Evolutionary conservation across 2,888 invertebrate genomes (phyloP).

Genomic region (Cyclophora punctaria): DNA sequence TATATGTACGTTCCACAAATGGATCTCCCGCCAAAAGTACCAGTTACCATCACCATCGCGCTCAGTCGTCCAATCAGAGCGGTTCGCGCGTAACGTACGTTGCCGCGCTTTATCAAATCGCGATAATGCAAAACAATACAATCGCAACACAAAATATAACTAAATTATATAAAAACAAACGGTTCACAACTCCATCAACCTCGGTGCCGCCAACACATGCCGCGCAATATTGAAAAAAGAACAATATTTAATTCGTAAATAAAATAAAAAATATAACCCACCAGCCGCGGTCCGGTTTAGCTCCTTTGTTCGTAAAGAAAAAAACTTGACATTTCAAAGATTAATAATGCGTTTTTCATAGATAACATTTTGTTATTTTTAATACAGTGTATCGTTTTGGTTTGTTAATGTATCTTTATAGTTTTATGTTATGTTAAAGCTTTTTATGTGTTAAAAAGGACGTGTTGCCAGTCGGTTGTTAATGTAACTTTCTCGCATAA

Average conservation of each 20-base stretch:
- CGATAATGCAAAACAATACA: constrained; percentile 35
- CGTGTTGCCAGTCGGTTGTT: background rate
- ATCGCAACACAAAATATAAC: constrained; percentile 44
- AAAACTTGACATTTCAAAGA: no score
- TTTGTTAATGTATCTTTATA: no score
- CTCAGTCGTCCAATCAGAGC: constrained; percentile 58
- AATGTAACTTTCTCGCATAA: constrained; percentile 1
- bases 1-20: constrained; percentile 10
- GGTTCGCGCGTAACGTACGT: constrained; percentile 53
- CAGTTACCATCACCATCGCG: constrained; percentile 22
- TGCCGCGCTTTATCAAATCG: constrained; percentile 63
- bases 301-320: no score
- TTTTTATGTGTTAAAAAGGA: background rate
- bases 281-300: constrained; percentile 43
- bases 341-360: no score
- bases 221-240: constrained; percentile 31
- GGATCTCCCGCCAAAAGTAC: constrained; percentile 55
- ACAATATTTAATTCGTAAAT: constrained; percentile 32
- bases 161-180: constrained; percentile 49
- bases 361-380: no score
- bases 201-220: constrained; percentile 43
- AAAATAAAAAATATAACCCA: constrained; percentile 42
- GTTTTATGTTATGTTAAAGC: no score
- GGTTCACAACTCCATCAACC: constrained; percentile 42
- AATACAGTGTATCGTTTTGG: no score